Base-by-base conservation (phyloP, 2,113 vertebrate species). In the Neodontobutis hainanensis region DNA sequence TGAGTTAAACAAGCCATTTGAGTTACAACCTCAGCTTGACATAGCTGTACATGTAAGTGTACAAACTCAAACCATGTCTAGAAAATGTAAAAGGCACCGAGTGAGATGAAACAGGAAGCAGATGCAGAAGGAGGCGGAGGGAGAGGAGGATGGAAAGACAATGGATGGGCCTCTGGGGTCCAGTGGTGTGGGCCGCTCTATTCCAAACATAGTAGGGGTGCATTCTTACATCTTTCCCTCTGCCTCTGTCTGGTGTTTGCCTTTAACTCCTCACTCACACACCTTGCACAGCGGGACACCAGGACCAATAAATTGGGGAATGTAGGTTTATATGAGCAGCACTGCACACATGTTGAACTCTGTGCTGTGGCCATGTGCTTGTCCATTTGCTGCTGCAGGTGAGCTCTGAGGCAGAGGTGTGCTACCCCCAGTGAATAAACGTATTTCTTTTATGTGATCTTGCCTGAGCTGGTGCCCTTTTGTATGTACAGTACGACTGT, bases 401-500 rank as follows among this genome's bases (percentile, higher is more conserved):
- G 87, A 88, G 91, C 92, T n/a, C n/a, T n/a, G n/a, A n/a, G n/a
- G n/a, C n/a, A n/a, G n/a, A n/a, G n/a, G n/a, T 93, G 91, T 94
- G 95, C 94, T 93, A 93, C 64, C 80, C 63, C 19, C 56, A 57
- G 52, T 64, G 66, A 78, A 64, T 46, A 27, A 59, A 57, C 64
- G 74, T 83, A 62, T 68, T 73, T 48, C 57, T 73, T 77, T 15
- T 61, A 36, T 46, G 83, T 47, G 56, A 58, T 73, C 66, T 82
- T 74, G 40, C 55, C 58, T 19, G 50, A 56, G 66, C 69, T 35
- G 27, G 51, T 78, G 76, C 74, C 82, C 85, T 83, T 81, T 77
- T 83, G 72, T 78, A 68, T 81, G 71, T 74, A 59, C 75, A 66
- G 94, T 92, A 74, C 89, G 89, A 85, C 88, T 93, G 91, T 86